These are phyloP conservation scores for Brachionus manjavacas DNA, from an alignment of 1,140 invertebrate genomes.

Conservation along the genomic window DNA sequence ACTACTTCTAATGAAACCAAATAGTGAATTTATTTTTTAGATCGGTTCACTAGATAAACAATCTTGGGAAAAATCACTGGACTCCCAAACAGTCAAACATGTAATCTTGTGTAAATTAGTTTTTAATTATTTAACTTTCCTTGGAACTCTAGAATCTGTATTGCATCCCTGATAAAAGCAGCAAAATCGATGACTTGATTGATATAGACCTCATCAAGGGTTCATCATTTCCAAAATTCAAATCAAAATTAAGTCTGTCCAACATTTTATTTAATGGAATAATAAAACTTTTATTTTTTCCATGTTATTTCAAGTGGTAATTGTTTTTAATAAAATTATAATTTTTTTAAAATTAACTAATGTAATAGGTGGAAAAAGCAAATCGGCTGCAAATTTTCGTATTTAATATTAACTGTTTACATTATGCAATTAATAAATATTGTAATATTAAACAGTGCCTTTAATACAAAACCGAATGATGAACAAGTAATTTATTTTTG, in stretches of 20 bases:
- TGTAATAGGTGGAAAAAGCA: constrained; percentile 31
- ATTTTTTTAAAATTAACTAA: background rate
- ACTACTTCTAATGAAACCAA: too few species aligned
- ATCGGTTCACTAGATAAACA: constrained; percentile 27
- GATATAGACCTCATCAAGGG: constrained; percentile 39
- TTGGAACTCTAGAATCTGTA: background rate
- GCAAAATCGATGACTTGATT: constrained; percentile 19
- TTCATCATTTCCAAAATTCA: constrained; percentile 19
- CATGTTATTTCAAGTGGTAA: constrained; percentile 19
- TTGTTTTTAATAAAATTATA: background rate
- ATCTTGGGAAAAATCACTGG: constrained; percentile 28
- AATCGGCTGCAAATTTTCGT: background rate
- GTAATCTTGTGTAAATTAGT: background rate
- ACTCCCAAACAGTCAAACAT: background rate
- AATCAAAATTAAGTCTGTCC: constrained; percentile 22
- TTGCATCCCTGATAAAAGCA: background rate
- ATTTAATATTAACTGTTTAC: background rate
- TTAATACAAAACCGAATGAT: background rate
- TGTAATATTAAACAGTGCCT: background rate
- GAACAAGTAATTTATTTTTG: background rate
- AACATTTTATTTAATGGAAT: constrained; percentile 34
- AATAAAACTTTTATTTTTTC: constrained; percentile 9
- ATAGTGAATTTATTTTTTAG: background rate
- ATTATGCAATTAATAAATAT: background rate
- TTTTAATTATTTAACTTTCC: background rate